Conservation (phyloP, 2,113 vertebrate species). For the Psephotus haematonotus region DNA sequence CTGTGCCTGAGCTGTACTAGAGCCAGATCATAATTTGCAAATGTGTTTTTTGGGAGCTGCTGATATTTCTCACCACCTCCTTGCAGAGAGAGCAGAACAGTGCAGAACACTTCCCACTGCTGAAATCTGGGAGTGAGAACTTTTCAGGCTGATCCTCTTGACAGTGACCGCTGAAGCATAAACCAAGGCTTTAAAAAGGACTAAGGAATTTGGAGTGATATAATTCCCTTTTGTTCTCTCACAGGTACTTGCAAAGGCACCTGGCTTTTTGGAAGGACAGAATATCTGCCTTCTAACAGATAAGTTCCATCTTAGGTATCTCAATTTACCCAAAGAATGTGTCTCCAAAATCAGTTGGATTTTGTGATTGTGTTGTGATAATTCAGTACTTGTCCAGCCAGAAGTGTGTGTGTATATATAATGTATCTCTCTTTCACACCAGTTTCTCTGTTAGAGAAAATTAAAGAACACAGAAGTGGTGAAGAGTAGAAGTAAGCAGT, state of each 20-base stretch:
- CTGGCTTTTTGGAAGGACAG: not conserved
- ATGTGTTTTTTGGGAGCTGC: constrained; percentile 36
- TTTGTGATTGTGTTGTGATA: not conserved
- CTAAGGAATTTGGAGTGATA: not conserved
- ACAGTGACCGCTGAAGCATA: not conserved
- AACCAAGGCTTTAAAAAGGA: not conserved
- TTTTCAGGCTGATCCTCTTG: not conserved
- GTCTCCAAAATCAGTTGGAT: not conserved
- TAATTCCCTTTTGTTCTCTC: not conserved
- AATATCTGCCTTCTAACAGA: not conserved
- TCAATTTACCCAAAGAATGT: not conserved
- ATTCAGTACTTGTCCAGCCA: not conserved
- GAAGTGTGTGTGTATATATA: rapidly evolving
- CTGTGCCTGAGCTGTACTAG: not conserved
- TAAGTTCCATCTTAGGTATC: not conserved
- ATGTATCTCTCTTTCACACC: not conserved
- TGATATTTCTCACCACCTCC: constrained; percentile 16
- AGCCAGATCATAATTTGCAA: not conserved
- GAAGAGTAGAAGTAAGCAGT: not conserved
- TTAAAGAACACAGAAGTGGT: not conserved
- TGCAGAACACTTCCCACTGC: constrained; percentile 52
- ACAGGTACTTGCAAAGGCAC: not conserved
- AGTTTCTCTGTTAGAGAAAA: not conserved
- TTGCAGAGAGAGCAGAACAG: constrained; percentile 24
- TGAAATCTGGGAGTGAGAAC: not conserved